Base-by-base conservation (phyloP, 2,113 vertebrate species). In the Neolamprologus sp. region DNA sequence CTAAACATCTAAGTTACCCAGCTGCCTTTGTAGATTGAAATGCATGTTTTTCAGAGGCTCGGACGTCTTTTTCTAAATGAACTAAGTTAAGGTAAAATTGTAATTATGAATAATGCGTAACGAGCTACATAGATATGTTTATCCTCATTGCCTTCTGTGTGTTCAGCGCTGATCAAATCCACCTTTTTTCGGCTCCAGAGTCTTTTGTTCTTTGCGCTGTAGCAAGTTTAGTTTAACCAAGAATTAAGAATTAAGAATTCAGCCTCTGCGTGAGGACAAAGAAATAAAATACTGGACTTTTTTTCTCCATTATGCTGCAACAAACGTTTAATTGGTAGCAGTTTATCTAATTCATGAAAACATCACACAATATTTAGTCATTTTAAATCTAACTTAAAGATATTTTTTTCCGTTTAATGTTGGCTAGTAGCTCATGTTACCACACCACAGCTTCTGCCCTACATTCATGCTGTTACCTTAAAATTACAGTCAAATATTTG, bases 251-350 rank as follows among this genome's bases (percentile, higher is more conserved):
- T 51, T 6, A 51, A n/a, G 4, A n/a, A 78, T 33, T 78, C 26
- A 28, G 16, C 71, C 26, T n/a, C 42, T 7, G 3, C 4, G 0
- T 33, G 0, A 51, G 10, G 47, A 13, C 0, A 78, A 49, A 78
- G 42, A 75, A 75, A 49, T 33, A 78, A 78, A 78, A 31, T 4
- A 78, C 26, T 28, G 42, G 26, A 19, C 45, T 78, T 26, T 75
- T 57, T 75, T 75, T 60, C 42, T 75, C 40, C 42, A 75, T 78
- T 49, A 49, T 49, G 42, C 45, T 31, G 71, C 26, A 47, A 7
- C 40, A 75, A 47, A 47, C 0, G 0, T 2, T 45, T 49, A 31
- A 49, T 5, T 49, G 42, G 45, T 78, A 31, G 23, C 26, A 78
- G 23, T 78, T 75, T 49, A 31, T 78, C 42, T 78, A 78, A 78